Percentiles rank a stretch among this genome's conserved stretches.
Evolutionary conservation across 2,888 invertebrate species (phyloP).

Genomic region (Phyllotreta striolata): DNA sequence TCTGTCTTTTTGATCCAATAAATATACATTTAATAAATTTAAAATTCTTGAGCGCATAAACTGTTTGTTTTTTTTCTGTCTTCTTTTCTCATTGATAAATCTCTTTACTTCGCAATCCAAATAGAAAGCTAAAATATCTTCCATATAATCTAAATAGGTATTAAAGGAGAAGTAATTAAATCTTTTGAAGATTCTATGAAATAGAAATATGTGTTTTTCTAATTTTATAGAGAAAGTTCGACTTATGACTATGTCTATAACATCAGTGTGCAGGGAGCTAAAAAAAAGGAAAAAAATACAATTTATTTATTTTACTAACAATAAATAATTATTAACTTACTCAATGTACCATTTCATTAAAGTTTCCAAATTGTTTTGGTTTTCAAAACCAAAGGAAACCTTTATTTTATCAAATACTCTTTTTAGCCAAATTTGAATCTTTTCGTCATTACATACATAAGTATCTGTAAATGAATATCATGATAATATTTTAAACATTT

Average conservation of each 20-base stretch:
- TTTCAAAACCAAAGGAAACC: constrained; percentile 38
- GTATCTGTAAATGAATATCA: constrained; percentile 28
- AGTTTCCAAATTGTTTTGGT: constrained; percentile 41
- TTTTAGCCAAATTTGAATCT: constrained; percentile 44
- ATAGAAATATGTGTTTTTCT: constrained; percentile 44
- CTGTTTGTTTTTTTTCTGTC: constrained; percentile 36
- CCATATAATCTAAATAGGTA: constrained; percentile 50
- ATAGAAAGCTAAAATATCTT: constrained; percentile 48
- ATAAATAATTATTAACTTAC: constrained; percentile 39
- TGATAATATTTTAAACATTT: background rate
- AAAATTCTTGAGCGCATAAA: constrained; percentile 41
- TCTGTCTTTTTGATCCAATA: constrained; percentile 45
- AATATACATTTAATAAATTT: constrained; percentile 42
- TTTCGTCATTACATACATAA: constrained; percentile 36
- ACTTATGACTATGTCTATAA: constrained; percentile 9
- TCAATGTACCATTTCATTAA: constrained; percentile 47
- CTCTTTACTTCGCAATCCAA: constrained; percentile 46
- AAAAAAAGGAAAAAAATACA: constrained; percentile 8
- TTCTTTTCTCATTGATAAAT: constrained; percentile 38
- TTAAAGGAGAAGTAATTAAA: constrained; percentile 41
- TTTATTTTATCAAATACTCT: constrained; percentile 43
- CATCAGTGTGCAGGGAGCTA: constrained; percentile 17
- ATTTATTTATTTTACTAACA: constrained; percentile 1
- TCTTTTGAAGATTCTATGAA: constrained; percentile 45
- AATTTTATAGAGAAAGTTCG: constrained; percentile 9